phyloP scores from a whole-genome alignment of 2,113 vertebrate species.

The Campylomormyrus tamandua region DNA sequence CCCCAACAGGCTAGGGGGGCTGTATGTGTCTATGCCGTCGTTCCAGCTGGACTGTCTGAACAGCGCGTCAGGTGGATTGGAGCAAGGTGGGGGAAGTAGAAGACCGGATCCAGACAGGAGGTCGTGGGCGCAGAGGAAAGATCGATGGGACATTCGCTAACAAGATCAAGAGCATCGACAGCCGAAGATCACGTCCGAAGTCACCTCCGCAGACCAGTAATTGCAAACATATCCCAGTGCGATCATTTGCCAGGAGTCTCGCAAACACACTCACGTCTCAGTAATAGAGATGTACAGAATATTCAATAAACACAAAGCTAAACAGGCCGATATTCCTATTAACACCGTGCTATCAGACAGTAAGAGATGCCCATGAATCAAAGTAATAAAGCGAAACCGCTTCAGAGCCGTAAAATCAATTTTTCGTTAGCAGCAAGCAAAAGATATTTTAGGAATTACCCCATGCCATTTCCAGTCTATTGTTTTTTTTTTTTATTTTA shows the following conservation, averaged over 20 bases:
- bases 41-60: neutral
- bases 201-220: constrained; percentile 6
- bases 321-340: neutral
- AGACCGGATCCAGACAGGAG: neutral
- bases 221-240: neutral
- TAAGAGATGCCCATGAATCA: neutral
- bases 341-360: neutral
- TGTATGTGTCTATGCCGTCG: neutral
- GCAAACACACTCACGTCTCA: neutral
- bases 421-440: neutral
- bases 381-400: neutral
- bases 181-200: neutral
- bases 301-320: neutral
- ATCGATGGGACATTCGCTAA: constrained; percentile 11
- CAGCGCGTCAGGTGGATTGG: neutral
- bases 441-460: neutral
- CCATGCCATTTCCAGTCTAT: neutral
- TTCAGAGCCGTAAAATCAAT: neutral
- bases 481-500: neutral
- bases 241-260: neutral
- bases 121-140: neutral
- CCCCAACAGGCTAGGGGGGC: neutral
- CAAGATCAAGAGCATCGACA: constrained; percentile 20
- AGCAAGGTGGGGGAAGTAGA: neutral
- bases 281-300: constrained; percentile 14